Conservation (phyloP, 2,888 invertebrate genomes). For the Cantharis rufa region DNA sequence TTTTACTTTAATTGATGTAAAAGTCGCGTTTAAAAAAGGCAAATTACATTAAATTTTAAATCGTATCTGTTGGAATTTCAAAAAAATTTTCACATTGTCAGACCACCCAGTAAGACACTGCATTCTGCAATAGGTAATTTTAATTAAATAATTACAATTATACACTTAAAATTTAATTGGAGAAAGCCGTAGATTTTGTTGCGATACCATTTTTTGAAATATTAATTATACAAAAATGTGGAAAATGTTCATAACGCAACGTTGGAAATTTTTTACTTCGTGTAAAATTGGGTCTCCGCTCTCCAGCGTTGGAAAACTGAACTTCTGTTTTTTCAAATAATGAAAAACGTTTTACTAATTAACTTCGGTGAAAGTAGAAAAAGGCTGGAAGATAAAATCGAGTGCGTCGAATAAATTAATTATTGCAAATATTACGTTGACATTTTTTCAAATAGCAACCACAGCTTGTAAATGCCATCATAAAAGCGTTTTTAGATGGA, state of each 20-base stretch:
- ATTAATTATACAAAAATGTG: conserved; percentile 14
- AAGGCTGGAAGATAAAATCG: not conserved
- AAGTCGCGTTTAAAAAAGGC: not conserved
- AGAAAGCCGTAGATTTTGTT: conserved; percentile 10
- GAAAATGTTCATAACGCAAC: not conserved
- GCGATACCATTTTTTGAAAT: not conserved
- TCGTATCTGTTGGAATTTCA: not conserved
- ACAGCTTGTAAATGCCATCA: not conserved
- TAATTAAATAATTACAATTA: not conserved
- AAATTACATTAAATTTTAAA: not conserved
- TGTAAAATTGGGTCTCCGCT: not conserved
- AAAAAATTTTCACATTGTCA: not conserved
- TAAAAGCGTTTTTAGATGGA: not conserved
- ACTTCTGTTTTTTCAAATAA: not conserved
- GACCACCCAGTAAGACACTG: not conserved
- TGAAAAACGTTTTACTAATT: not conserved
- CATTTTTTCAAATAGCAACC: not conserved
- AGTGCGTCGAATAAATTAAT: not conserved
- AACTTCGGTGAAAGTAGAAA: not conserved
- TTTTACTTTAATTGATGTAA: not conserved
- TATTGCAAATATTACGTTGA: not conserved
- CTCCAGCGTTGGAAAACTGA: not conserved
- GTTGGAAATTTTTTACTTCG: no score
- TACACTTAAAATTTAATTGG: conserved; percentile 3
- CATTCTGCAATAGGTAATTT: not conserved